phyloP scores from a whole-genome alignment of 2,888 invertebrate genomes.

The Amphipyra tragopoginis region DNA sequence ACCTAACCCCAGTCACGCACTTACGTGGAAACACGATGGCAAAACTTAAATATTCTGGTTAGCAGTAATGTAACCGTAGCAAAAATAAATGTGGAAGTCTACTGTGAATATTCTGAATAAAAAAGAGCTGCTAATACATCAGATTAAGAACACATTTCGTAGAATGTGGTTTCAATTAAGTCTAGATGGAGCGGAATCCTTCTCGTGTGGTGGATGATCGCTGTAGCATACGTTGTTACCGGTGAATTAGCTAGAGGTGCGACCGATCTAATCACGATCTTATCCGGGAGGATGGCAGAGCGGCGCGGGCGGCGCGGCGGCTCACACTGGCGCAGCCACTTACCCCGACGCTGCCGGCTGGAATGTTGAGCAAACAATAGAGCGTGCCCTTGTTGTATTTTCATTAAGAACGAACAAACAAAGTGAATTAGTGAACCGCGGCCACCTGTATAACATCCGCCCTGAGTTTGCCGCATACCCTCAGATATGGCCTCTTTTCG shows the following conservation, averaged over 20 bases:
- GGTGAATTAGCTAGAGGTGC: constrained; percentile 5
- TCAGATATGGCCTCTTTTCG: constrained; percentile 49
- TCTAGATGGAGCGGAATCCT: constrained; percentile 11
- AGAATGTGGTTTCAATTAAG: constrained; percentile 3
- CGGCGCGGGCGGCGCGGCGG: background rate
- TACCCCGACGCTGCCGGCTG: constrained; percentile 17
- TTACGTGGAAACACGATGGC: constrained; percentile 41
- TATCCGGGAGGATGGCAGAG: constrained; percentile 10
- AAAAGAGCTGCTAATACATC: constrained; percentile 26
- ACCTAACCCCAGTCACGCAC: constrained; percentile 42
- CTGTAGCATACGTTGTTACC: constrained; percentile 5
- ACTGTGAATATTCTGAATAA: constrained; percentile 38
- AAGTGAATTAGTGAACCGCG: constrained; percentile 59
- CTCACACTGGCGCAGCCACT: constrained; percentile 13
- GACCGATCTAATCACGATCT: constrained; percentile 33
- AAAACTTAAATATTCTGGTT: constrained; percentile 49
- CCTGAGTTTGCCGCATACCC: constrained; percentile 34
- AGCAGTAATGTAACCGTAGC: constrained; percentile 29
- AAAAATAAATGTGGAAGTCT: constrained; percentile 47
- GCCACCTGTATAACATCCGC: constrained; percentile 52
- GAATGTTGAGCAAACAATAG: constrained; percentile 51
- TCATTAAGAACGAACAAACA: constrained; percentile 62
- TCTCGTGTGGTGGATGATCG: constrained; percentile 18
- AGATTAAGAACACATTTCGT: constrained; percentile 6
- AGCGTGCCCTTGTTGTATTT: constrained; percentile 60